A percentile compares a stretch with the other conserved stretches of the same genome.
These are phyloP conservation scores for Calyptommatus sinebrachiatus DNA, from an alignment of 2,113 vertebrate species.

Conservation along the genomic window DNA sequence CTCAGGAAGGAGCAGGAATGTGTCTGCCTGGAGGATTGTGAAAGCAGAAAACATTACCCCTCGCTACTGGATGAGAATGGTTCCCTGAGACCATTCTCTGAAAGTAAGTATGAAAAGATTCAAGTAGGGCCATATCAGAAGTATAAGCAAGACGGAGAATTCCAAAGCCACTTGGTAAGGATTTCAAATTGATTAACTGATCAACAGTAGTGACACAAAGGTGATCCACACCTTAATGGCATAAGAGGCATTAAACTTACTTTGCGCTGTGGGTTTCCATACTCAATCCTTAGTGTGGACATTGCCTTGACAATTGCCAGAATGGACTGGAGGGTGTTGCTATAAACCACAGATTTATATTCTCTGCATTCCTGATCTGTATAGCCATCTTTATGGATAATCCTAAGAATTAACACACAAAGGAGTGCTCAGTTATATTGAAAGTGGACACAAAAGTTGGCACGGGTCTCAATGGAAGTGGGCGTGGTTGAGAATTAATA, in stretches of 20 bases:
- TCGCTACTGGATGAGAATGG: too few species aligned
- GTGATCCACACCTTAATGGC: background rate
- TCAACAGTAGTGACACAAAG: background rate
- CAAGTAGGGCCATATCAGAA: too few species aligned
- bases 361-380: slow-evolving; percentile 71
- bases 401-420: slow-evolving; percentile 55
- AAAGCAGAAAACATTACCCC: too few species aligned
- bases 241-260: slow-evolving; percentile 60
- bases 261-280: slow-evolving; percentile 62
- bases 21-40: too few species aligned
- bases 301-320: slow-evolving; percentile 75
- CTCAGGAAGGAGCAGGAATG: too few species aligned
- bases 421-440: background rate
- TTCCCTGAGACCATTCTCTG: too few species aligned
- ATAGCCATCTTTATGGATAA: slow-evolving; percentile 77
- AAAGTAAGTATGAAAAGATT: too few species aligned
- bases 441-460: background rate
- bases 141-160: background rate
- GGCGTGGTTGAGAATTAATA: background rate
- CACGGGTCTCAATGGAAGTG: background rate
- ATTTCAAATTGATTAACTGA: background rate
- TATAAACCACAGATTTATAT: slow-evolving; percentile 70
- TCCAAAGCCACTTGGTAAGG: background rate
- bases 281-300: slow-evolving; percentile 66
- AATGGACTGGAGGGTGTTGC: slow-evolving; percentile 71